Evolutionary conservation across 2,888 invertebrate species (phyloP), one percentile per base, ranked within the genome.

Genomic region (Philopedon plagiatum): DNA sequence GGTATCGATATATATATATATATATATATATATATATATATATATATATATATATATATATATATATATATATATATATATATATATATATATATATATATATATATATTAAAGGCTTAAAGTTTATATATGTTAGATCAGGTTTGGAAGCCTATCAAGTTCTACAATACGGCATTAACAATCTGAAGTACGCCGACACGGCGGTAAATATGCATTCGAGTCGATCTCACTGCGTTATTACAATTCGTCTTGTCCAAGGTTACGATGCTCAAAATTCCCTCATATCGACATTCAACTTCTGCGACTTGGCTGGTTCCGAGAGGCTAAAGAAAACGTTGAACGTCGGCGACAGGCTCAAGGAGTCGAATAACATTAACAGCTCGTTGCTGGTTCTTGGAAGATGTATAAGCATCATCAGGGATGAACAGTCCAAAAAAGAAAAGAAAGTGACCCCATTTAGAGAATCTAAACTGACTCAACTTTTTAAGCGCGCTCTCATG

Each of bases 241-340:
- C 92, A 0, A 91, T 97, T 49, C 92, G 93, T 62, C 87, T 97
- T 81, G 86, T 96, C 0, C 90, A 92, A 49, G 68, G 78, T 0
- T 87, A 89, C 56, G 85, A 83, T 32, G 74, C 81, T 73, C 62
- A 80, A 70, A 23, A 84, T 70, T 71, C 81, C 21, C 76, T 81
- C 26, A 83, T 86, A 0, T 82, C 78, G 54, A 76, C 76, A 56
- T 88, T 97, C 76, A 92, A 94, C 0, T 93, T 98, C 80, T 97
- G 96, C 85, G 98, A 98, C 87, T 86, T 98, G 75, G 98, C 98
- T 49, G 98, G 98, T 0, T 92, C 94, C 13, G 97, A 97, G 84
- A 89, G 96, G 1, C 87, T 90, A 0, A 90, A 91, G 49, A 94
- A 93, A 80, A 93, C 94, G 0, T 87, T 89, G 41, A 93, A 93